These are phyloP conservation scores for Entelurus aequoreus DNA, from an alignment of 2,113 vertebrate species.

Conservation along the genomic window DNA sequence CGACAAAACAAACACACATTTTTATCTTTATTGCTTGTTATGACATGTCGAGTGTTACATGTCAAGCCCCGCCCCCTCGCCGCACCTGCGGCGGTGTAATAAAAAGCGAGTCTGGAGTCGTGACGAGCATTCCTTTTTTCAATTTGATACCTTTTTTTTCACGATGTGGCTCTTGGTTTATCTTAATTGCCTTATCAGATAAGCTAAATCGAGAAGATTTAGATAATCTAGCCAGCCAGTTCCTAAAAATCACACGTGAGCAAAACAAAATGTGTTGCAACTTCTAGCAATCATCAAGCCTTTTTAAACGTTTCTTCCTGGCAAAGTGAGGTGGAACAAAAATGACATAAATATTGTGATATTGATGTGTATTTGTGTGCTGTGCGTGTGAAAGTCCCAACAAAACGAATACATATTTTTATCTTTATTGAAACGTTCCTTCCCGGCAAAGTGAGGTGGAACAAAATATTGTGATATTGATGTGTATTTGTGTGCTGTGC, in stretches of 20 bases:
- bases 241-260: neutral
- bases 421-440: no score
- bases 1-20: no score
- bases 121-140: neutral
- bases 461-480: no score
- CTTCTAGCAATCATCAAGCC: neutral
- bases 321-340: neutral
- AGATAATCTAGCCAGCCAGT: slow-evolving; percentile 1
- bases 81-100: slow-evolving; percentile 50
- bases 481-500: no score
- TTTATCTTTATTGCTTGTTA: no score
- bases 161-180: slow-evolving; percentile 71
- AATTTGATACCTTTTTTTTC: no score
- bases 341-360: neutral
- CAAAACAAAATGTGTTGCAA: slow-evolving; percentile 5
- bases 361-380: no score
- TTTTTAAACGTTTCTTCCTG: neutral
- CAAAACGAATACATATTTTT: no score
- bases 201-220: slow-evolving; percentile 13
- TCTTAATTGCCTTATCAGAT: slow-evolving; percentile 70
- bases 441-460: no score
- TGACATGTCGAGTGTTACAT: no score
- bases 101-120: slow-evolving; percentile 25
- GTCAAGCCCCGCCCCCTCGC: no score
- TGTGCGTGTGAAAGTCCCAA: no score